phyloP scores from a whole-genome alignment of 2,888 invertebrate genomes.

The Nephrotoma flavescens region DNA sequence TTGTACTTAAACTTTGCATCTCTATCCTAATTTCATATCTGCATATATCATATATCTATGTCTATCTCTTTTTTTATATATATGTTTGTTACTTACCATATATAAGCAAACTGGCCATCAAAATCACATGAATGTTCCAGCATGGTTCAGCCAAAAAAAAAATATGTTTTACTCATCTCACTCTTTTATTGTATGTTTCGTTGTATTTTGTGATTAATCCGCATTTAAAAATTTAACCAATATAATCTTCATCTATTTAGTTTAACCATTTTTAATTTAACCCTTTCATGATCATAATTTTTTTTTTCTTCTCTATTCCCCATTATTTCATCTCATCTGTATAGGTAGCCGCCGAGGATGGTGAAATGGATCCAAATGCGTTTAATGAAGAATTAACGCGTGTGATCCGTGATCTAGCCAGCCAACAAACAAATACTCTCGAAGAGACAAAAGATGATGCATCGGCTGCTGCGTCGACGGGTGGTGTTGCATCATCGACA shows the following conservation, averaged over 20 bases:
- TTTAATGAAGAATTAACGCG: constrained; percentile 31
- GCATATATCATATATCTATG: not conserved
- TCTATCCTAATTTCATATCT: not conserved
- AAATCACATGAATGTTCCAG: not conserved
- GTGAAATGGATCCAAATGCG: constrained; percentile 27
- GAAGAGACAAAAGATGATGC: constrained; percentile 5
- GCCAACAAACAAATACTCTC: constrained; percentile 17
- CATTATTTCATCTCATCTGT: not conserved
- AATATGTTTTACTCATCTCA: not conserved
- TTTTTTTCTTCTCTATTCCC: not conserved
- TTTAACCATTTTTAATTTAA: not conserved
- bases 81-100: not conserved
- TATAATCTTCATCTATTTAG: not conserved
- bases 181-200: not conserved
- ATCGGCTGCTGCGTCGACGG: not conserved
- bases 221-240: not conserved
- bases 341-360: not conserved
- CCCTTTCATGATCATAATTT: not conserved
- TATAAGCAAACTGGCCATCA: not conserved
- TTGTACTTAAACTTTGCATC: not conserved
- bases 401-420: constrained; percentile 28
- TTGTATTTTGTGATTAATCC: not conserved
- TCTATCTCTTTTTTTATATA: not conserved
- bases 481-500: not conserved
- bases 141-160: not conserved